Base-by-base conservation (phyloP, 2,797 vertebrate species). In the Pyrrhura leucotis region DNA sequence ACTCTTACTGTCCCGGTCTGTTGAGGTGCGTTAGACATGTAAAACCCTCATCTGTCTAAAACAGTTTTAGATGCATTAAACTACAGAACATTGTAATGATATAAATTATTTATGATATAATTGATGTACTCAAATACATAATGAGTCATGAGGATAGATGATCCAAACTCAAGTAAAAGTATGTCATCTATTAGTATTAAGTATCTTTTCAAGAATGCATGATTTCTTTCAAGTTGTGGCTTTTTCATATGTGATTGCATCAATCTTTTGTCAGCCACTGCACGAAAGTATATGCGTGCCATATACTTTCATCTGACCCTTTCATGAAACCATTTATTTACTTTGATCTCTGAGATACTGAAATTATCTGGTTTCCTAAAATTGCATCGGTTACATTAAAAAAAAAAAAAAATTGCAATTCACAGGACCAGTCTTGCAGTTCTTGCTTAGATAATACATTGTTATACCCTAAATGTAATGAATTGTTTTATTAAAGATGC, bases 101-200 rank as follows among this genome's bases (percentile, higher is more conserved):
- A 96, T 95, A 96, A 93, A 96, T 97, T 92, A 97, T 97, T 96
- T 96, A 96, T 96, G 93, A 96, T 94, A 84, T 95, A 95, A 96
- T 91, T 97, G 90, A 59, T 92, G 44, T 95, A 87, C 95, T 96
- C 90, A 96, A 89, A 95, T 81, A 84, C 89, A 90, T 92, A 95
- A 96, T 90, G 91, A 97, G 71, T 95, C 81, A 88, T 87, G 67
- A 92, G 58, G 89, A 82, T 92, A 90, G 88, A 84, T 91, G 93
- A 92, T 96, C 89, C 73, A 94, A 95, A 95, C 86, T 94, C 87
- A 92, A 94, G 76, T 79, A 92, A 96, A 97, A 95, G 84, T 94
- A 93, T 95, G 80, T 58, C 12, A 93, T 93, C 76, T 95, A 91
- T 93, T 93, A 95, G 87, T 92, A 96, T 91, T 95, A 91, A 95